Conservation (phyloP, 2,797 vertebrate genomes). For the Hyperoplus immaculatus region DNA sequence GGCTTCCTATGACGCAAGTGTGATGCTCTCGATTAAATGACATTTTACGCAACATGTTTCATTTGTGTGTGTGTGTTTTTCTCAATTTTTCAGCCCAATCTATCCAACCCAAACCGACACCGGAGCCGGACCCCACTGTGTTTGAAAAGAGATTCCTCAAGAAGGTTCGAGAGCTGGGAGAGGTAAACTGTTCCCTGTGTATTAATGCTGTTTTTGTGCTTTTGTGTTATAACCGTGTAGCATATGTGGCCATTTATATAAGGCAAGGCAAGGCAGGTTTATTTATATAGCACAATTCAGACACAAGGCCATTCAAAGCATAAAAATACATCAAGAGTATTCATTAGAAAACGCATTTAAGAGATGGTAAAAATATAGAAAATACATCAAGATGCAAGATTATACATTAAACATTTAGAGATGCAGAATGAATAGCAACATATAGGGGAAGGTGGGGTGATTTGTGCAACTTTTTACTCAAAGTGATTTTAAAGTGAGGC, state of each 20-base stretch:
- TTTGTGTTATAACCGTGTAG: not conserved
- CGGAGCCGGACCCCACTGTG: slow-evolving; percentile 93
- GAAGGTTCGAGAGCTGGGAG: slow-evolving; percentile 92
- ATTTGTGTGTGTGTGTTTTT: slow-evolving; percentile 10
- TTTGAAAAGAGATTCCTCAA: slow-evolving; percentile 96
- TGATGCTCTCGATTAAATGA: slow-evolving; percentile 31
- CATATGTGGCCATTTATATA: not conserved
- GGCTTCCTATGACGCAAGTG: slow-evolving; percentile 62
- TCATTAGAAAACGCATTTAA: too few species aligned
- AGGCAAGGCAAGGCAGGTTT: too few species aligned
- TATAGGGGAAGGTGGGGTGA: too few species aligned
- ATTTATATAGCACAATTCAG: too few species aligned
- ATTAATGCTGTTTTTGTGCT: not conserved
- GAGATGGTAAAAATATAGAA: too few species aligned
- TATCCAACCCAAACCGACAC: slow-evolving; percentile 86
- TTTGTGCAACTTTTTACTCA: too few species aligned
- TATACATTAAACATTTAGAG: too few species aligned
- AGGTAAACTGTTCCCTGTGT: slow-evolving; percentile 82
- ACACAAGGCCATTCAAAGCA: too few species aligned
- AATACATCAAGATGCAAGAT: too few species aligned
- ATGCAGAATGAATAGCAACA: too few species aligned
- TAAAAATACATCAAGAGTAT: too few species aligned
- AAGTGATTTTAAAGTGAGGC: too few species aligned
- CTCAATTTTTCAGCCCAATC: slow-evolving; percentile 85
- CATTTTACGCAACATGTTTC: not conserved